Percentiles rank a stretch among this genome's conserved stretches.
Conservation (phyloP, 2,797 vertebrate species). For the Amblyopsis hoosieri region DNA sequence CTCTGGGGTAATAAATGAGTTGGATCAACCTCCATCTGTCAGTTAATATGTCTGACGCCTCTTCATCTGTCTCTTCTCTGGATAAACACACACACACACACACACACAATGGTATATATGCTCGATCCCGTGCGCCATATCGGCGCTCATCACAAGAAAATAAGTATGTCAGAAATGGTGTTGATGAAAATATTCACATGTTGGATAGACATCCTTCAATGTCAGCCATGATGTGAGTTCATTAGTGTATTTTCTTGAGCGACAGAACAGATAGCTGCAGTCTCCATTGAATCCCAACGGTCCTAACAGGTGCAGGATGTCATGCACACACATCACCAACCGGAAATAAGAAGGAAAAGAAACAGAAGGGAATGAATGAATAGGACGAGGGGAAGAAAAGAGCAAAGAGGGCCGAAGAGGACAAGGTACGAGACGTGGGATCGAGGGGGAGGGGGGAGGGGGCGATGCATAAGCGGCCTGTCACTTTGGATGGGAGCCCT, state of each 20-base stretch:
- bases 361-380: slow-evolving; percentile 21
- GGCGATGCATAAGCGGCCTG: slow-evolving; percentile 70
- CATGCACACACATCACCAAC: slow-evolving; percentile 14
- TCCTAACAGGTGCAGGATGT: slow-evolving; percentile 34
- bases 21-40: slow-evolving; percentile 99
- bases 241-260: slow-evolving; percentile 29
- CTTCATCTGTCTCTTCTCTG: slow-evolving; percentile 87
- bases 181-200: slow-evolving; percentile 48
- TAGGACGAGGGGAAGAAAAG: slow-evolving; percentile 22
- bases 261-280: slow-evolving; percentile 6
- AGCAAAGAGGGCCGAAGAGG: slow-evolving; percentile 34
- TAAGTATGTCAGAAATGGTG: slow-evolving; percentile 43
- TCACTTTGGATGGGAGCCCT: slow-evolving; percentile 61
- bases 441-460: slow-evolving; percentile 41
- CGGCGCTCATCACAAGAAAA: slow-evolving; percentile 48
- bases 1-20: slow-evolving; percentile 99
- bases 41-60: slow-evolving; percentile 98
- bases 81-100: slow-evolving; percentile 59
- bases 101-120: background rate
- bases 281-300: slow-evolving; percentile 14
- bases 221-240: slow-evolving; percentile 39
- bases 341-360: slow-evolving; percentile 1
- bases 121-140: slow-evolving; percentile 41
- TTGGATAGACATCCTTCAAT: slow-evolving; percentile 34
- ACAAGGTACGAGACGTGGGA: slow-evolving; percentile 16